Evolutionary conservation across 2,797 vertebrate species (phyloP), one percentile per base, ranked within the genome.

Genomic region (Anguilla pacifica): DNA sequence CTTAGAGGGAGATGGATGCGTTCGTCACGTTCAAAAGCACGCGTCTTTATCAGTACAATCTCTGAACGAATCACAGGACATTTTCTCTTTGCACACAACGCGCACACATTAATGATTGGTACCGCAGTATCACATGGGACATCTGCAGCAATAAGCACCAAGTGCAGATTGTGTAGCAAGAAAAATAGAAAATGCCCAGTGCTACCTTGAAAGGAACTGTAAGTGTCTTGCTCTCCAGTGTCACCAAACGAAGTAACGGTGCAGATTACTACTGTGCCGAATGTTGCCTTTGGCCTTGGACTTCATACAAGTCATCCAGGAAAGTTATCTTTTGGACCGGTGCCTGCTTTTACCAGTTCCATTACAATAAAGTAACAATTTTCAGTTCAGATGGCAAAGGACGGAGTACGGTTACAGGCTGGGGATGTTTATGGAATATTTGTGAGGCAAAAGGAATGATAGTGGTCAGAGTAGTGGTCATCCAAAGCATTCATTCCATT

Each of bases 401-500:
- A 81, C 1, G 2, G 43, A 82, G 46, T 9, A 51, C 11, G 13
- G 57, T 15, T 77, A 6, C 57, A 17, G 51, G 51, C 3, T 5
- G 67, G 25, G 77, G 6, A 19, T 4, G 0, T 19, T 39, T 79
- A 57, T 17, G 55, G 67, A 85, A n/a, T 82, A 53, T 53, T 79
- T 43, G 31, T 35, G 46, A 51, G 13, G 91, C 90, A 91, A 92
- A 85, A 91, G 91, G 85, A 84, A 87, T 95, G 93, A 90, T 96
- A 95, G 95, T 95, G 96, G 94, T 92, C 91, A 91, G 84, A 93
- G 92, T 91, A 93, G 85, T 92, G 91, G 93, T 94, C 92, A 91
- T 93, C 28, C 83, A 67, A 35, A 81, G 81, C n/a, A 86, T 93
- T 93, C 94, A 95, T 96, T 97, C 97, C 96, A 95, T 94, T 96